A percentile compares a stretch with the other conserved stretches of the same genome.
phyloP scores from a whole-genome alignment of 2,888 invertebrate genomes.

The Hyalella azteca region DNA sequence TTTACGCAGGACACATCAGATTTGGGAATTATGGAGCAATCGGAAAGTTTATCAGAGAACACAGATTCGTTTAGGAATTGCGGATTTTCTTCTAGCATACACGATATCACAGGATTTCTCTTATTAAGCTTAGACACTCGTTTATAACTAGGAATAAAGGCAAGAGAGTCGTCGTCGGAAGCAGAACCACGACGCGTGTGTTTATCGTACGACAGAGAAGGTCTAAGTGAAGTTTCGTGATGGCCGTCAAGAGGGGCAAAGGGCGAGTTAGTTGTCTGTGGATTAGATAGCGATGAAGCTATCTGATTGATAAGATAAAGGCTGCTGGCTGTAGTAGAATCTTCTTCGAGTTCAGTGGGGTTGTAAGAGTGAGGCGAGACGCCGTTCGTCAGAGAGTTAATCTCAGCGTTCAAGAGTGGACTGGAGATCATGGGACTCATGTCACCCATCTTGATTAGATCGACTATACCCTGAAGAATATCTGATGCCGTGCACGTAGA shows the following conservation, averaged over 20 bases:
- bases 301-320: conserved; percentile 29
- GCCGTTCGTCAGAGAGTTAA: neutral
- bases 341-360: neutral
- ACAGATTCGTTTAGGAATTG: neutral
- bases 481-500: neutral
- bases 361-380: neutral
- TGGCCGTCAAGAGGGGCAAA: neutral
- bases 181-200: neutral
- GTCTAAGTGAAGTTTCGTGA: neutral
- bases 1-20: neutral
- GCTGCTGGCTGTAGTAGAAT: neutral
- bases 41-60: neutral
- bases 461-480: neutral
- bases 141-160: conserved; percentile 21
- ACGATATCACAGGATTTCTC: conserved; percentile 29
- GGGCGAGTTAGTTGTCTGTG: neutral
- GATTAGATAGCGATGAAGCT: conserved; percentile 24
- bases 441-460: neutral
- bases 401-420: neutral
- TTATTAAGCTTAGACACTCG: conserved; percentile 28
- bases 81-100: conserved; percentile 31
- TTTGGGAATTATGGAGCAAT: neutral
- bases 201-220: neutral
- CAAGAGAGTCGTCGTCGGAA: neutral
- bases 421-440: conserved; percentile 11